Percentiles rank a stretch among this genome's conserved stretches.
Conservation (phyloP, 1,140 invertebrate species). For the Euglossa dilemma region DNA sequence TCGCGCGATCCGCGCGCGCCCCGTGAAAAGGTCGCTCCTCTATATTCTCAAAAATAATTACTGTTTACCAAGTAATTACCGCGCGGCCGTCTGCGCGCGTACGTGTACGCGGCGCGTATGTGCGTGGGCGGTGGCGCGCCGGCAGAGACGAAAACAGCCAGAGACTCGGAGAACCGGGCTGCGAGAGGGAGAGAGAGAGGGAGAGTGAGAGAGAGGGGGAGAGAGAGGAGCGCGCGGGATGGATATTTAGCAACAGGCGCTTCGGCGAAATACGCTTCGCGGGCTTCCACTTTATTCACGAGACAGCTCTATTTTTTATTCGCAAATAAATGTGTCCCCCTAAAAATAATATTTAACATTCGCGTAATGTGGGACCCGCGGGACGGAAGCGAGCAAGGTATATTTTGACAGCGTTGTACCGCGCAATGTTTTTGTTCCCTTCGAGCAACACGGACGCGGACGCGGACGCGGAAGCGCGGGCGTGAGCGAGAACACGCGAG, state of each 20-base stretch:
- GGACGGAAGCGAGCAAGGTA: constrained; percentile 61
- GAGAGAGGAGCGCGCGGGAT: background rate
- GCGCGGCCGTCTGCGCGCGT: background rate
- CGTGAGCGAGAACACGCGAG: background rate
- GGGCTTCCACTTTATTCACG: constrained; percentile 70
- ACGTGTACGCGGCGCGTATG: background rate
- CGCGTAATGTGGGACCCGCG: constrained; percentile 69
- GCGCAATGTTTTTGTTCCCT: constrained; percentile 71
- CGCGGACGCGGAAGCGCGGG: background rate
- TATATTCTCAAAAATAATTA: constrained; percentile 68
- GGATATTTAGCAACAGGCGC: constrained; percentile 71
- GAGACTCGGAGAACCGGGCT: background rate
- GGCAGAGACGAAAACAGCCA: background rate
- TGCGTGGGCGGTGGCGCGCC: too few species aligned
- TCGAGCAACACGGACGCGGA: constrained; percentile 62
- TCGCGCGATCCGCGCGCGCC: constrained; percentile 14
- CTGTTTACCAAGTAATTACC: constrained; percentile 68
- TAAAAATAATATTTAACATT: constrained; percentile 75
- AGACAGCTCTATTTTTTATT: constrained; percentile 73
- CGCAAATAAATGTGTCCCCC: constrained; percentile 71
- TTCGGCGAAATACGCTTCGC: constrained; percentile 69
- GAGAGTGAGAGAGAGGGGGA: constrained; percentile 39
- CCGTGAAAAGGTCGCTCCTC: constrained; percentile 40
- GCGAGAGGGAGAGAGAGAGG: background rate
- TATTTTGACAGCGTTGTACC: constrained; percentile 69